phyloP scores from a whole-genome alignment of 2,113 vertebrate species.

The Engystomops pustulosus region DNA sequence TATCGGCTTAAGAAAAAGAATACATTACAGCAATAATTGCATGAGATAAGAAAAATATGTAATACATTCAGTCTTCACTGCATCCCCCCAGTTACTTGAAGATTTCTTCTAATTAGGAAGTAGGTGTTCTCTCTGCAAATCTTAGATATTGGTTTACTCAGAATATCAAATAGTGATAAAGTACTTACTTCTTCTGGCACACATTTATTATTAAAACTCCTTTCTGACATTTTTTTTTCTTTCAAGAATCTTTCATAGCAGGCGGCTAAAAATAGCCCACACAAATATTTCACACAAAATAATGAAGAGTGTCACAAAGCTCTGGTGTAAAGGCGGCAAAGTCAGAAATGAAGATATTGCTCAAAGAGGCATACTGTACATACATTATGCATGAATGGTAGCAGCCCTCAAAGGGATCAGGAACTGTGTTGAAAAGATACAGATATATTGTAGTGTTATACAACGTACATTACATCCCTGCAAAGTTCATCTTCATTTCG shows the following conservation, averaged over 20 bases:
- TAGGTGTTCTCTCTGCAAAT: constrained; percentile 40
- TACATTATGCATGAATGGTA: constrained; percentile 53
- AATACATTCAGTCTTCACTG: constrained; percentile 29
- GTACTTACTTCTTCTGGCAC: constrained; percentile 7
- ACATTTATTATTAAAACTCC: constrained; percentile 58
- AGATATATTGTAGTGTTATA: constrained; percentile 49
- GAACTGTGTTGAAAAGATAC: constrained; percentile 38
- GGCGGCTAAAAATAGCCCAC: constrained; percentile 52
- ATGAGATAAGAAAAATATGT: constrained; percentile 44
- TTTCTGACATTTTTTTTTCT: constrained; percentile 47
- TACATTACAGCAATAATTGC: constrained; percentile 16
- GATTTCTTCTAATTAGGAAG: constrained; percentile 50
- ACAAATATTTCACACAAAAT: constrained; percentile 58
- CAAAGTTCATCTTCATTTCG: constrained; percentile 30
- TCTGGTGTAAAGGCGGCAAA: constrained; percentile 38
- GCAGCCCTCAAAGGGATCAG: constrained; percentile 30
- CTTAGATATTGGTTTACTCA: constrained; percentile 57
- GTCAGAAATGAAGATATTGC: constrained; percentile 55
- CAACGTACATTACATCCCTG: background rate
- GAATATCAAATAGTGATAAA: constrained; percentile 56
- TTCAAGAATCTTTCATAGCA: constrained; percentile 53
- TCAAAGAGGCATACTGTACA: constrained; percentile 51
- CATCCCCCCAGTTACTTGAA: background rate
- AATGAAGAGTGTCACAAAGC: constrained; percentile 55
- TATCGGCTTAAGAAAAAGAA: constrained; percentile 29